Conservation (phyloP, 2,888 invertebrate genomes). For the Timandra comae region DNA sequence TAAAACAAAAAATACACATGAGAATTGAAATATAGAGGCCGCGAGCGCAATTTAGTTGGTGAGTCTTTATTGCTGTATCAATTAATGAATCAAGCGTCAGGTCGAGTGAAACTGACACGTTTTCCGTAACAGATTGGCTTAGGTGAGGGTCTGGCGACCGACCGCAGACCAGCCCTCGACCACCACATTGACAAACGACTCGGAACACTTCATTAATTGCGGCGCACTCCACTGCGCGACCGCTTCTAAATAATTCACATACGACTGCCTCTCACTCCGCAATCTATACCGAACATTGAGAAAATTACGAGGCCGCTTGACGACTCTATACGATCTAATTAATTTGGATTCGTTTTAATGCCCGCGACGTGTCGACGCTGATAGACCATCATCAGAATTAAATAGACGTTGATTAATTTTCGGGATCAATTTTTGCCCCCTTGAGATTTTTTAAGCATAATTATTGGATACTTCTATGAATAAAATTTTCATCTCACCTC, state of each 20-base stretch:
- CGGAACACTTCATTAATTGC: slow-evolving; percentile 70
- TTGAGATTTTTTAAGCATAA: slow-evolving; percentile 22
- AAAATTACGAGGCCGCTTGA: slow-evolving; percentile 46
- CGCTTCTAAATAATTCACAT: slow-evolving; percentile 71
- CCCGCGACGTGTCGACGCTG: slow-evolving; percentile 24
- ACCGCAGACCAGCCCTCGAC: slow-evolving; percentile 23
- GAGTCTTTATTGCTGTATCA: slow-evolving; percentile 2
- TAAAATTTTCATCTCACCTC: slow-evolving; percentile 12
- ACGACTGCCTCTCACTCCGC: slow-evolving; percentile 46
- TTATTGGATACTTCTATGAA: slow-evolving; percentile 17
- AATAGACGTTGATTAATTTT: slow-evolving; percentile 23
- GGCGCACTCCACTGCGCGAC: slow-evolving; percentile 56
- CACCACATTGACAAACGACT: slow-evolving; percentile 68
- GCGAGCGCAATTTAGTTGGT: background rate
- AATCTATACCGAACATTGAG: slow-evolving; percentile 44
- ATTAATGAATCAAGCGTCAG: slow-evolving; percentile 14
- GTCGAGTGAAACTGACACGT: slow-evolving; percentile 43
- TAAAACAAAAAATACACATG: background rate
- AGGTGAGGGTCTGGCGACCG: slow-evolving; percentile 46
- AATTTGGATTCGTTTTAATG: slow-evolving; percentile 43
- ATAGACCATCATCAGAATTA: slow-evolving; percentile 25
- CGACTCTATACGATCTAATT: slow-evolving; percentile 47
- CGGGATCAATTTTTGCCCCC: slow-evolving; percentile 26
- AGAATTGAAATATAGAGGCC: no score
- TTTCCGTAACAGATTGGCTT: slow-evolving; percentile 49